Evolutionary conservation across 1,140 invertebrate species (phyloP), one percentile per base, ranked within the genome.

Genomic region (Fopius arisanus): DNA sequence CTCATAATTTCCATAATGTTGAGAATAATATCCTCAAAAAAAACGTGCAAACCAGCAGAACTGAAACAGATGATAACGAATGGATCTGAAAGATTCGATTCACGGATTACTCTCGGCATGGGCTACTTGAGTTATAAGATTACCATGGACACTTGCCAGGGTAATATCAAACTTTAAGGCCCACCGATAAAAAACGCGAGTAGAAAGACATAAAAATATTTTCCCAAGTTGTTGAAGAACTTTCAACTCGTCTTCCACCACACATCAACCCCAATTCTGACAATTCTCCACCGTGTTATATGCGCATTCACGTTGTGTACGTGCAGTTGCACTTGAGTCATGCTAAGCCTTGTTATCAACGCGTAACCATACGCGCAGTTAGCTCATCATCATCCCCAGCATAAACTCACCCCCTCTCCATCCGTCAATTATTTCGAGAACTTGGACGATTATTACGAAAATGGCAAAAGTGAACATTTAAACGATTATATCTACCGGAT

Each of bases 141-240:
- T 77, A 78, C 77, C 79, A 78, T 82, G 82, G 82, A 83, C 77
- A 81, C 78, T 79, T 83, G 81, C 82, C 82, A 83, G 80, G 78
- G 78, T 82, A 84, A 83, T 83, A 83, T 84, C 78, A 82, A 84
- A 83, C 80, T 80, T 82, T 79, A 78, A 81, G 77, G 78, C 81
- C n/a, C 75, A 33, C 40, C 43, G 31, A 41, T 33, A 43, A 72
- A 66, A 59, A 62, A 67, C 43, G 51, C 63, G 67, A 67, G 26
- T 62, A 28, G 54, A 28, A 28, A 62, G 54, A 14, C 21, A 62
- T 29, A 14, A 65, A 65, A 33, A 65, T 9, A 65, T 33, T 31
- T 14, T 12, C 14, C 2, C n/a, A 14, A 62, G 26, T 51, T 2
- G 54, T 3, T 26, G 54, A 26, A 23, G 48, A 31, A 37, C 63